These are phyloP conservation scores for Meriones unguiculatus DNA, from an alignment of 2,113 vertebrate species.

Conservation along the genomic window DNA sequence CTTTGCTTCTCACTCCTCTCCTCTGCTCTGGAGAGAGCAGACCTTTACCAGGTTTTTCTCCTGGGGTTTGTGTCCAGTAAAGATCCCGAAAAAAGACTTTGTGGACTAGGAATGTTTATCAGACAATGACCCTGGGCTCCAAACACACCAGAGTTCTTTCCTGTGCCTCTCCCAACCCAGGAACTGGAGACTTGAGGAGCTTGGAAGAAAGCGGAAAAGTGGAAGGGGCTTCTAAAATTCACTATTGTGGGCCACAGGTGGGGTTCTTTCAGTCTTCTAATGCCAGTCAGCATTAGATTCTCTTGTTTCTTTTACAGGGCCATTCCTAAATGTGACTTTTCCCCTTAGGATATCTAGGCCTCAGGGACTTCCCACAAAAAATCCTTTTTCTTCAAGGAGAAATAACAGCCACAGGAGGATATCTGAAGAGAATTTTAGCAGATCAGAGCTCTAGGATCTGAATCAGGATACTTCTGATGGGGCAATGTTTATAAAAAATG, in stretches of 20 bases:
- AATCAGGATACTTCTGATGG: neutral
- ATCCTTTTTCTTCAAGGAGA: slow-evolving; percentile 15
- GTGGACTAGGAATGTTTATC: neutral
- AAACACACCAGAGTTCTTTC: neutral
- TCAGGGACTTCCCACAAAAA: neutral
- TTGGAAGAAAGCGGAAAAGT: neutral
- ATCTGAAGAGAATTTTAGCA: neutral
- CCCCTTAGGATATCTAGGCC: neutral
- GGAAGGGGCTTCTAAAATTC: neutral
- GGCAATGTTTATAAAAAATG: neutral
- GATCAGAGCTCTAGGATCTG: neutral
- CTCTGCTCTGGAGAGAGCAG: neutral
- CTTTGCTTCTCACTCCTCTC: neutral
- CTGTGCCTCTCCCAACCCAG: no score
- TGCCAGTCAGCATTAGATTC: neutral
- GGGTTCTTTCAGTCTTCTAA: neutral
- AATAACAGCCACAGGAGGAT: neutral
- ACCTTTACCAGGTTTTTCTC: neutral
- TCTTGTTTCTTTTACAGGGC: neutral
- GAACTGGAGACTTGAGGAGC: neutral
- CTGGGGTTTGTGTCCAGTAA: neutral
- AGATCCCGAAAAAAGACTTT: neutral
- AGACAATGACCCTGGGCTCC: neutral
- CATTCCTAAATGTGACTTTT: neutral
- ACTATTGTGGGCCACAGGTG: neutral